These are phyloP conservation scores for Sylvia borin DNA, from an alignment of 2,797 vertebrate genomes.

Conservation along the genomic window DNA sequence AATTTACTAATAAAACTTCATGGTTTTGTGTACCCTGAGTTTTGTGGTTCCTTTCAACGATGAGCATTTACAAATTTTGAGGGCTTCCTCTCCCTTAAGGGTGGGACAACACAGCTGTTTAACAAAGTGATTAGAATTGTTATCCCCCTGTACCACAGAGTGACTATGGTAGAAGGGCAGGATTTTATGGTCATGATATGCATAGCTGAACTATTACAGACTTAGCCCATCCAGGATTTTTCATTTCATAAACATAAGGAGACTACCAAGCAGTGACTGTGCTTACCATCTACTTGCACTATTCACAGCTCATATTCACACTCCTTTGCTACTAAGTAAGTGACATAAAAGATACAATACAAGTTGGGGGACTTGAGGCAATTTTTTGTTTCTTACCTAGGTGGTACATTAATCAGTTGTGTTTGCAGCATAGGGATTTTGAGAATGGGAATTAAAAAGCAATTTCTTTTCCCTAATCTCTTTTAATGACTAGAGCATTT, in stretches of 20 bases:
- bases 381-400: background rate
- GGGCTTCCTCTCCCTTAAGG: background rate
- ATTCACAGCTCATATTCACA: background rate
- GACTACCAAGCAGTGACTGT: background rate
- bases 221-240: background rate
- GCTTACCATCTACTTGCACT: background rate
- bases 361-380: background rate
- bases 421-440: background rate
- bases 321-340: background rate
- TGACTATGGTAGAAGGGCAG: background rate
- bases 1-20: background rate
- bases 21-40: background rate
- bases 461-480: background rate
- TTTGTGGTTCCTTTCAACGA: background rate
- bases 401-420: background rate
- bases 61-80: rapidly evolving
- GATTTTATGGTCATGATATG: background rate
- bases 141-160: background rate
- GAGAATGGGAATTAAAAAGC: background rate
- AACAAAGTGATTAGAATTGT: background rate
- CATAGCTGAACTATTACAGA: background rate
- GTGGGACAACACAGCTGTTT: background rate
- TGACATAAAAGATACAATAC: background rate
- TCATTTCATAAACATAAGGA: background rate
- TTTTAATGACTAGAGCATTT: background rate